A percentile compares a stretch with the other conserved stretches of the same genome.
Conservation (phyloP, 2,113 vertebrate genomes). For the Struthio camelus region DNA sequence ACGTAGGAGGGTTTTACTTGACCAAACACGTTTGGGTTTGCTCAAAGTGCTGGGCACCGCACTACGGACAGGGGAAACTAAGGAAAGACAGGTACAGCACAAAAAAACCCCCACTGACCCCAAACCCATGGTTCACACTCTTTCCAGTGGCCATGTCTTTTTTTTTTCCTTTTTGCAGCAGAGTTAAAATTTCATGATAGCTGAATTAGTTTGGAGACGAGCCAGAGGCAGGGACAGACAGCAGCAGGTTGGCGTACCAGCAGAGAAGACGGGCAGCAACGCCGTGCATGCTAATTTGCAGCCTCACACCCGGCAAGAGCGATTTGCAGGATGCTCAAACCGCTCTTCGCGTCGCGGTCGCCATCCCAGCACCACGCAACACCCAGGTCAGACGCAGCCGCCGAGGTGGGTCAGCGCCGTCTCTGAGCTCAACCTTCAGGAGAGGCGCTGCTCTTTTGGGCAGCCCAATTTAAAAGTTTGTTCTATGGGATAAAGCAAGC, state of each 20-base stretch:
- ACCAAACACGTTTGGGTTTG: background rate
- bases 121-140: background rate
- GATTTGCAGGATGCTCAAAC: background rate
- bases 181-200: constrained; percentile 27
- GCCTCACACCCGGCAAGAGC: background rate
- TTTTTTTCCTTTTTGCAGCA: background rate
- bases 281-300: background rate
- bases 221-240: background rate
- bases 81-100: background rate
- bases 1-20: background rate
- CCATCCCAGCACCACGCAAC: background rate
- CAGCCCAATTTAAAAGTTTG: background rate
- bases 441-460: background rate
- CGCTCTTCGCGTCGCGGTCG: background rate
- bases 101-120: background rate
- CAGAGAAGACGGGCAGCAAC: background rate
- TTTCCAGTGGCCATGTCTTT: background rate
- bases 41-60: background rate
- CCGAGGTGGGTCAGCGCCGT: too few relatives aligned
- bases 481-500: background rate
- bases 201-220: background rate
- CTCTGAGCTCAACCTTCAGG: background rate
- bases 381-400: background rate
- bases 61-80: background rate
- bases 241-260: background rate